A percentile compares a stretch with the other conserved stretches of the same genome.
phyloP scores from a whole-genome alignment of 2,888 invertebrate genomes.

The Eristalis intricaria region DNA sequence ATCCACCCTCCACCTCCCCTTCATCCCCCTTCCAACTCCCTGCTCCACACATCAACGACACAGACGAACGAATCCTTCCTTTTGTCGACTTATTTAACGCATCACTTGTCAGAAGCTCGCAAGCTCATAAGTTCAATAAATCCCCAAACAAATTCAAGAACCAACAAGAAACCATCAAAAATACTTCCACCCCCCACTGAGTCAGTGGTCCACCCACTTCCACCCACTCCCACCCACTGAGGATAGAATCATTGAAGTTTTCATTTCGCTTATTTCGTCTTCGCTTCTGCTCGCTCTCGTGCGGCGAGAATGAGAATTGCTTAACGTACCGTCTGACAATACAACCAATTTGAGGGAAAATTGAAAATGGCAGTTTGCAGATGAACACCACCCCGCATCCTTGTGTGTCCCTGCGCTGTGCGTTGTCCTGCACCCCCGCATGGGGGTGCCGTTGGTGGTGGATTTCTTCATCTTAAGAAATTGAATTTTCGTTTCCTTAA shows the following conservation, averaged over 20 bases:
- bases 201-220: too few relatives aligned
- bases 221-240: background rate
- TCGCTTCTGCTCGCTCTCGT: slow-evolving; percentile 49
- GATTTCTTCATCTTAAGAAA: slow-evolving; percentile 59
- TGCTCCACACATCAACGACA: too few relatives aligned
- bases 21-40: too few relatives aligned
- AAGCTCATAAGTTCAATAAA: background rate
- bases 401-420: background rate
- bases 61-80: background rate
- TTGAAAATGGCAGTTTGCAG: slow-evolving; percentile 73
- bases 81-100: background rate
- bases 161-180: background rate
- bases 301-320: slow-evolving; percentile 70
- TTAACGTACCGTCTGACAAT: slow-evolving; percentile 75
- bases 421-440: background rate
- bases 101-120: background rate
- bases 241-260: slow-evolving; percentile 52
- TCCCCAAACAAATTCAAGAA: background rate
- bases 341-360: slow-evolving; percentile 75
- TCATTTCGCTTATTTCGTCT: slow-evolving; percentile 68
- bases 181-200: background rate
- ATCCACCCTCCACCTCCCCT: too few relatives aligned
- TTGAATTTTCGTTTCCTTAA: slow-evolving; percentile 64
- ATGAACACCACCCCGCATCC: slow-evolving; percentile 30
- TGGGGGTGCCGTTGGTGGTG: background rate